A percentile compares a stretch with the other conserved stretches of the same genome.
Conservation (phyloP, 2,113 vertebrate genomes). For the Aplodontia rufa region DNA sequence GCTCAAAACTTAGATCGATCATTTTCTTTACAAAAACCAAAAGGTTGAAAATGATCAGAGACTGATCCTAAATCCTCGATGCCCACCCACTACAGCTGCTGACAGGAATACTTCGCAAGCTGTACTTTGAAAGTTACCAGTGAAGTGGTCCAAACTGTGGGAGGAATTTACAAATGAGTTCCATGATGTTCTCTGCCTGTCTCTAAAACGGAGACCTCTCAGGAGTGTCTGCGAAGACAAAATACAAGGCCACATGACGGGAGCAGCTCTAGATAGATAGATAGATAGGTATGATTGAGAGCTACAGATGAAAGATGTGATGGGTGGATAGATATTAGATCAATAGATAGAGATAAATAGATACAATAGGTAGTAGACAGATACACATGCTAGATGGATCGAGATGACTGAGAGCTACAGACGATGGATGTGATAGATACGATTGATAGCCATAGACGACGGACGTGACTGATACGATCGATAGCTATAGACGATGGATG, state of each 20-base stretch:
- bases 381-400: too few relatives aligned
- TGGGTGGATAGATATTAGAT: too few relatives aligned
- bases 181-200: conserved; percentile 72
- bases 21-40: conserved; percentile 83
- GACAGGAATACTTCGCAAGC: conserved; percentile 79
- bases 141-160: conserved; percentile 77
- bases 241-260: background rate
- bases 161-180: conserved; percentile 76
- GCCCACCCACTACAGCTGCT: conserved; percentile 66
- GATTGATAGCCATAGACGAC: too few relatives aligned
- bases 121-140: conserved; percentile 75
- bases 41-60: conserved; percentile 80
- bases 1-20: conserved; percentile 82
- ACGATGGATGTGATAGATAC: too few relatives aligned
- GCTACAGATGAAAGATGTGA: too few relatives aligned
- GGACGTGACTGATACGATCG: too few relatives aligned
- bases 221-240: conserved; percentile 67
- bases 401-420: too few relatives aligned
- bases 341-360: too few relatives aligned
- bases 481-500: too few relatives aligned
- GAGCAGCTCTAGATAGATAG: background rate
- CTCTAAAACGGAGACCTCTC: conserved; percentile 77
- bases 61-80: conserved; percentile 84
- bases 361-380: too few relatives aligned
- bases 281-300: too few relatives aligned